Conservation (phyloP, 2,888 invertebrate genomes). For the Drosophila phalerata region DNA sequence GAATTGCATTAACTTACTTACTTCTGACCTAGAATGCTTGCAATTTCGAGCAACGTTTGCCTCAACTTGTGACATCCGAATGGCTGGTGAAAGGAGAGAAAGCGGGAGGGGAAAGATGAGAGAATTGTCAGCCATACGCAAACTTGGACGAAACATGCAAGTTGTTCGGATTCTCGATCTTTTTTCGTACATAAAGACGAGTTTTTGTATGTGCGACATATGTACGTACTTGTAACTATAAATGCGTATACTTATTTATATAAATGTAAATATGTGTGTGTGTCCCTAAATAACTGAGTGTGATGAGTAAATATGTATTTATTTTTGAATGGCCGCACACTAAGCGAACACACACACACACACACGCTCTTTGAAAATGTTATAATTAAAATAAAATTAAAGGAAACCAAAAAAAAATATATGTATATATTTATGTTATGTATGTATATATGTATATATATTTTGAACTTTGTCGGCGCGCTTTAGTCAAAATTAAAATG, state of each 20-base stretch:
- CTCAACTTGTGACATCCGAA: constrained; percentile 25
- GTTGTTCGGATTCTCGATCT: constrained; percentile 27
- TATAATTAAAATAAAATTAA: constrained; percentile 70
- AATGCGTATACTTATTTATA: no score
- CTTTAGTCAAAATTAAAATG: constrained; percentile 58
- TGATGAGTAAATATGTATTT: constrained; percentile 16
- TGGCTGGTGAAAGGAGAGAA: background rate
- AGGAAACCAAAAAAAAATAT: constrained; percentile 25
- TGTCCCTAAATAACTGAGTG: constrained; percentile 8
- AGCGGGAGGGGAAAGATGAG: background rate
- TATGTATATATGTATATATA: constrained; percentile 12
- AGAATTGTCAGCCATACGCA: constrained; percentile 44
- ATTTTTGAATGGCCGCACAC: constrained; percentile 48
- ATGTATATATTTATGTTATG: constrained; percentile 3
- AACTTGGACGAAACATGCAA: constrained; percentile 32
- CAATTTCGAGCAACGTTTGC: constrained; percentile 8
- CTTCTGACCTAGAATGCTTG: constrained; percentile 27
- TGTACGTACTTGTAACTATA: constrained; percentile 1
- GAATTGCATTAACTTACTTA: background rate
- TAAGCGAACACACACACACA: constrained; percentile 13
- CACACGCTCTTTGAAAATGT: constrained; percentile 34
- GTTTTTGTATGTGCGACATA: constrained; percentile 14
- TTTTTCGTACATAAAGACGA: constrained; percentile 7
- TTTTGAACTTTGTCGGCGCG: constrained; percentile 71
- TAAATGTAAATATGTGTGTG: constrained; percentile 4